Conservation (phyloP, 2,113 vertebrate genomes). For the Semnornis frantzii region DNA sequence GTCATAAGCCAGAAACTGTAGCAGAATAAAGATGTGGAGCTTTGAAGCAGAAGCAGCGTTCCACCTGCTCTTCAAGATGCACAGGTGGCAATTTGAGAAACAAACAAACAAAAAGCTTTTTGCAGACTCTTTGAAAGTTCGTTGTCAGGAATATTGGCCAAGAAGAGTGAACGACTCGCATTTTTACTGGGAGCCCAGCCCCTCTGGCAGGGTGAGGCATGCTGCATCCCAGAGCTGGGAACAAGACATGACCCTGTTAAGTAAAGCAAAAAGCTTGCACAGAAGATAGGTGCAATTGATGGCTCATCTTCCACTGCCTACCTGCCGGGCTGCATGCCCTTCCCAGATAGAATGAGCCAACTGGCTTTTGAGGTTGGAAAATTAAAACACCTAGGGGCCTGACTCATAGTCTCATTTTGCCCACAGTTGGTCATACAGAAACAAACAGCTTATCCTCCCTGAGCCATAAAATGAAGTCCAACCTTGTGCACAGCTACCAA, state of each 20-base stretch:
- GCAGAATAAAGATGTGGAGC: not conserved
- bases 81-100: not conserved
- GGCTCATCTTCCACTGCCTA: not conserved
- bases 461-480: not conserved
- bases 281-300: not conserved
- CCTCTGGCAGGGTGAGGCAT: not conserved
- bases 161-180: not conserved
- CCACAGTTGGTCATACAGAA: not conserved
- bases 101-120: not conserved
- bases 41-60: not conserved
- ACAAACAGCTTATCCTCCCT: not conserved
- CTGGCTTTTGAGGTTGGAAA: slow-evolving; percentile 26
- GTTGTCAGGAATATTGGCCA: not conserved
- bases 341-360: not conserved
- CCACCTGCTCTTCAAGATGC: not conserved
- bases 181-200: not conserved
- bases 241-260: not conserved
- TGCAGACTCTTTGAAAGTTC: not conserved
- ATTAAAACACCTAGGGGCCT: not conserved
- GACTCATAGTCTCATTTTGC: slow-evolving; percentile 11
- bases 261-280: not conserved
- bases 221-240: not conserved
- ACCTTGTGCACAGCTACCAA: not conserved
- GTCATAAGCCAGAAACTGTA: not conserved
- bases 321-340: not conserved